These are phyloP conservation scores for Drosophila borealis DNA, from an alignment of 2,888 invertebrate genomes.

Conservation along the genomic window DNA sequence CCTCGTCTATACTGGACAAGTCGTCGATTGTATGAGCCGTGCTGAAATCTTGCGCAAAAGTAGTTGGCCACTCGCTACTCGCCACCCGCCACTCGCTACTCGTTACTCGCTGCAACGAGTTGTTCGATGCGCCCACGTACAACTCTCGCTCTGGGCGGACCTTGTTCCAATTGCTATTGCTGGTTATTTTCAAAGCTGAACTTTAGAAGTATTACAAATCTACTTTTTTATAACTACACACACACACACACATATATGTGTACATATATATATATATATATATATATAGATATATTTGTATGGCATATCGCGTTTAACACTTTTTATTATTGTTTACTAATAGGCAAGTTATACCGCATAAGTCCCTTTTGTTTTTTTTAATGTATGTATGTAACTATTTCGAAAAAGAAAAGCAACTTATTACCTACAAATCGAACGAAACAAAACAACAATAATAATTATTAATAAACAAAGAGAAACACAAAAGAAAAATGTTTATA, in stretches of 20 bases:
- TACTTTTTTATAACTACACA: constrained; percentile 41
- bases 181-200: constrained; percentile 61
- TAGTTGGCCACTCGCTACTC: constrained; percentile 17
- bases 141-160: constrained; percentile 12
- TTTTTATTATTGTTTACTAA: constrained; percentile 74
- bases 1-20: constrained; percentile 84
- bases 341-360: constrained; percentile 64
- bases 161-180: constrained; percentile 36
- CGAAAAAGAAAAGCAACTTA: constrained; percentile 23
- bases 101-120: constrained; percentile 11
- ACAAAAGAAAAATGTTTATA: constrained; percentile 22
- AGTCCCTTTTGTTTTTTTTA: constrained; percentile 41
- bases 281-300: constrained; percentile 8
- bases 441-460: constrained; percentile 27
- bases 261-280: constrained; percentile 12
- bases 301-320: constrained; percentile 67
- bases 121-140: constrained; percentile 5
- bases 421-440: constrained; percentile 34
- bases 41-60: not conserved
- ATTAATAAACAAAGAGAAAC: constrained; percentile 15
- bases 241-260: constrained; percentile 1
- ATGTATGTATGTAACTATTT: constrained; percentile 34
- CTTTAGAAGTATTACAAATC: constrained; percentile 70
- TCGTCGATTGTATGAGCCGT: constrained; percentile 81
- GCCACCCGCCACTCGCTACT: constrained; percentile 13